Evolutionary conservation across 2,113 vertebrate species (phyloP).

Genomic region (Isichthys henryi): DNA sequence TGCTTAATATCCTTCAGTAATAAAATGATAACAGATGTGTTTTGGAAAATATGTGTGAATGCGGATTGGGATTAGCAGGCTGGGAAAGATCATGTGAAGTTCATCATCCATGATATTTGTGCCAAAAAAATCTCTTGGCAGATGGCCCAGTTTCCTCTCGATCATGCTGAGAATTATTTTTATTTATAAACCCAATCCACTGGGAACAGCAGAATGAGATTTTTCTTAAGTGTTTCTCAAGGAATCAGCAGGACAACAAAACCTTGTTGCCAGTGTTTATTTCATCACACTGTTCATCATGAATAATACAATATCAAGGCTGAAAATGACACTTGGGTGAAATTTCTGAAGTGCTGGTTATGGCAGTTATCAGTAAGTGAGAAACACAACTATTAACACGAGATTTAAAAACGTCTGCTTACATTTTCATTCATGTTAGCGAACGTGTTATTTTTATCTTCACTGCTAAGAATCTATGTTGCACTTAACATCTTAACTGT

Average conservation of each 20-base stretch:
- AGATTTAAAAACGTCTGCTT: neutral
- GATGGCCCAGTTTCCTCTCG: neutral
- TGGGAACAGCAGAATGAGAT: neutral
- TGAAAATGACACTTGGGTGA: neutral
- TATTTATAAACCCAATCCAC: neutral
- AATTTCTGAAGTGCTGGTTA: neutral
- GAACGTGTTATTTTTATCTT: neutral
- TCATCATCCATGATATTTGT: neutral
- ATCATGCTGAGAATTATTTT: neutral
- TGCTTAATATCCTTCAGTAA: neutral
- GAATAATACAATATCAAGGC: neutral
- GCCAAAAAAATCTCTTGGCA: neutral
- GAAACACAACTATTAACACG: neutral
- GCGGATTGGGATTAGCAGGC: neutral
- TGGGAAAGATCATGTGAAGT: neutral
- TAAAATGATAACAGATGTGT: neutral
- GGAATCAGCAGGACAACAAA: neutral
- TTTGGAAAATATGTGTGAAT: neutral
- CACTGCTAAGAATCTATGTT: neutral
- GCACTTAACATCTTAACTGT: neutral
- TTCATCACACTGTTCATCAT: neutral
- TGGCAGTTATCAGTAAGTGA: neutral
- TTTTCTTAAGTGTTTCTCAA: neutral
- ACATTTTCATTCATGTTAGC: neutral
- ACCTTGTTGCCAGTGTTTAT: neutral